Conservation (phyloP, 2,113 vertebrate species). For the Brachyhypopomus occidentalis region DNA sequence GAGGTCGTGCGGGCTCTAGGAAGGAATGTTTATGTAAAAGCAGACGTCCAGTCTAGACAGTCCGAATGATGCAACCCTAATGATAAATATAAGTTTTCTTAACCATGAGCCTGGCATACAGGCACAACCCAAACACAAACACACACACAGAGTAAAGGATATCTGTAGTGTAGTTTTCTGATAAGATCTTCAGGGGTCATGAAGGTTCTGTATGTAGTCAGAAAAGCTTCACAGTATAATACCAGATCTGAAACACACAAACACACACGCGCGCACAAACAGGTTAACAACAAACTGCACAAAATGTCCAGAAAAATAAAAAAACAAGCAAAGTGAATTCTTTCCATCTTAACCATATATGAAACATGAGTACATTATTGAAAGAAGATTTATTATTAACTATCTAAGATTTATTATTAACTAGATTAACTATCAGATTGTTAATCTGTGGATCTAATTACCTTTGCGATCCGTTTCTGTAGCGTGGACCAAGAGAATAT, state of each 20-base stretch:
- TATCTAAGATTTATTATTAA: too few species aligned
- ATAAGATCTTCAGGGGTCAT: conserved; percentile 96
- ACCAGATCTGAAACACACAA: conserved; percentile 82
- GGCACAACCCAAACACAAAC: conserved; percentile 1
- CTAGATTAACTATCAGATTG: neutral
- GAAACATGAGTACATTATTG: neutral
- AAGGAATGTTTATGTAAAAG: too few species aligned
- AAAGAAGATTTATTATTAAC: too few species aligned
- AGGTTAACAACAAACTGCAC: neutral
- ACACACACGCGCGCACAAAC: conserved; percentile 1
- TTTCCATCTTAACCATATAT: neutral
- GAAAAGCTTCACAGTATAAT: conserved; percentile 97
- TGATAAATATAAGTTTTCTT: too few species aligned
- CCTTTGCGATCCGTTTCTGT: conserved; percentile 98
- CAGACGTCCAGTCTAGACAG: too few species aligned
- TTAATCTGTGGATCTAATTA: conserved; percentile 57
- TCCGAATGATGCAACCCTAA: too few species aligned
- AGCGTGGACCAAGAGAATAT: conserved; percentile 94
- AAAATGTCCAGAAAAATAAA: neutral
- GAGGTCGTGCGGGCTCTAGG: too few species aligned
- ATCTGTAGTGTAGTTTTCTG: conserved; percentile 98
- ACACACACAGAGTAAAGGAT: conserved; percentile 79
- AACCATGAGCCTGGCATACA: neutral
- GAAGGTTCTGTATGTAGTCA: conserved; percentile 97
- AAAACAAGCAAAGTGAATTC: neutral